Evolutionary conservation across 1,140 invertebrate genomes (phyloP).

Genomic region (Penaeus vannamei): DNA sequence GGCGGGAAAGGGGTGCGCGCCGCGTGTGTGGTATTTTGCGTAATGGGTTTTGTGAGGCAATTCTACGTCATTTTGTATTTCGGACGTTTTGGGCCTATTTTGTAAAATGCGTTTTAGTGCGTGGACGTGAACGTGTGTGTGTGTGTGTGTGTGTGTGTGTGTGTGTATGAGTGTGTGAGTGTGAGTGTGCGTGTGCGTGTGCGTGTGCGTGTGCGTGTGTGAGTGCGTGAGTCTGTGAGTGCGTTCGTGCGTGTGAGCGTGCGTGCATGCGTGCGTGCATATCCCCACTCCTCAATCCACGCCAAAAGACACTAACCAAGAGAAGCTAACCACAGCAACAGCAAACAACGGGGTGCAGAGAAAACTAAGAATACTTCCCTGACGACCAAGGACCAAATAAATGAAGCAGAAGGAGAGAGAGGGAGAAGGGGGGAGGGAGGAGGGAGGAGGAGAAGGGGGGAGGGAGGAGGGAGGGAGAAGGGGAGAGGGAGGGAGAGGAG

Average conservation of each 20-base stretch:
- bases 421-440: conserved; percentile 70
- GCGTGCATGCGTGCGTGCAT: neutral
- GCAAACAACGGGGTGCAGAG: too few species aligned
- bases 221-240: neutral
- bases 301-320: too few species aligned
- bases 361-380: too few species aligned
- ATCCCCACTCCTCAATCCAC: neutral
- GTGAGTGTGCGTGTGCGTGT: neutral
- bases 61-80: too few species aligned
- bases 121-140: neutral
- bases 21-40: too few species aligned
- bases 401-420: neutral
- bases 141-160: conserved; percentile 36
- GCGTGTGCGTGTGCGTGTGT: conserved; percentile 25
- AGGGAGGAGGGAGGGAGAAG: neutral
- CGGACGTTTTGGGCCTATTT: too few species aligned
- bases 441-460: neutral
- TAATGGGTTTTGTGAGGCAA: too few species aligned
- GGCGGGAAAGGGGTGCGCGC: too few species aligned
- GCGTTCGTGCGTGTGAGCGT: neutral
- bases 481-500: neutral
- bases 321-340: too few species aligned
- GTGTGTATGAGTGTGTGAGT: conserved; percentile 23
- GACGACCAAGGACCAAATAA: neutral
- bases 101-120: too few species aligned